Percentiles rank a stretch among this genome's conserved stretches.
These are phyloP conservation scores for Clusia tigrina DNA, from an alignment of 2,888 invertebrate genomes.

Conservation along the genomic window DNA sequence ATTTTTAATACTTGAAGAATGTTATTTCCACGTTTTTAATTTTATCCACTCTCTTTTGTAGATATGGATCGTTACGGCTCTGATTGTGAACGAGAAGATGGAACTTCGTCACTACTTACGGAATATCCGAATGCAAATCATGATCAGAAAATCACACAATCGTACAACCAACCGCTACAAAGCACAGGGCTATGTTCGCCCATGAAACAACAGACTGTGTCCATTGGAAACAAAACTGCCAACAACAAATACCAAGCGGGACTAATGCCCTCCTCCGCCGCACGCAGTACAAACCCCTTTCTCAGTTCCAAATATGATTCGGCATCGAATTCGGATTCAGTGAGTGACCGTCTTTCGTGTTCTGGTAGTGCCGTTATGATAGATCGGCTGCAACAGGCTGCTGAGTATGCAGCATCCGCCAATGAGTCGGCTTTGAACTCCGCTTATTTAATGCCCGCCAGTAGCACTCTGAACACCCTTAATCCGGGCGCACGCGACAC, in stretches of 20 bases:
- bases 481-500: constrained; percentile 47
- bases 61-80: constrained; percentile 75
- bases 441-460: constrained; percentile 43
- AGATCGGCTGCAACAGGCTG: constrained; percentile 48
- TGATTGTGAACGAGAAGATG: constrained; percentile 74
- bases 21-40: too few species aligned
- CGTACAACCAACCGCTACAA: constrained; percentile 43
- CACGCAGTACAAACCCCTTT: constrained; percentile 62
- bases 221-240: constrained; percentile 32
- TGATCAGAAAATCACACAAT: constrained; percentile 29
- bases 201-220: constrained; percentile 40
- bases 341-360: constrained; percentile 47
- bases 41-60: constrained; percentile 29
- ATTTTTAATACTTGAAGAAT: too few species aligned
- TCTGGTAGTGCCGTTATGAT: constrained; percentile 46
- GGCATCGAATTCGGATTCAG: constrained; percentile 44
- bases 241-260: constrained; percentile 46
- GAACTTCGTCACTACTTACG: constrained; percentile 60
- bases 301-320: constrained; percentile 56
- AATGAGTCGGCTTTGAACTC: constrained; percentile 57
- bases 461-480: constrained; percentile 30
- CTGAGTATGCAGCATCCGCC: constrained; percentile 33
- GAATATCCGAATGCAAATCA: constrained; percentile 60
- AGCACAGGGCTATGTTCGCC: constrained; percentile 49
- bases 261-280: constrained; percentile 45